A percentile compares a stretch with the other conserved stretches of the same genome.
Conservation (phyloP, 2,888 invertebrate genomes). For the Ormyrus nitidulus region DNA sequence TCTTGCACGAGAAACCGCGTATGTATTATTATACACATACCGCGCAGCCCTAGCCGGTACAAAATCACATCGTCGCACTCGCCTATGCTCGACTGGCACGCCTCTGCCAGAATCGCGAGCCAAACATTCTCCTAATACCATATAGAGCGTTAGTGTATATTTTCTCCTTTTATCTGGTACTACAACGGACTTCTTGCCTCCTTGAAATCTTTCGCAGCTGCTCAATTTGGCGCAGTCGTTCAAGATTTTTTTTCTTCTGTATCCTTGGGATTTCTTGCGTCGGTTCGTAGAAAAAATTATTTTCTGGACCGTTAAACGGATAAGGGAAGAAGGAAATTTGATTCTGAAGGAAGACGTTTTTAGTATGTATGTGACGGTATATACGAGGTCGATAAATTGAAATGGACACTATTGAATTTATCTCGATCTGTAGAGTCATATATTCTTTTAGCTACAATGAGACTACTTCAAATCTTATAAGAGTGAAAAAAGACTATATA, state of each 20-base stretch:
- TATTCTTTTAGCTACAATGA: too few species aligned
- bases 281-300: constrained; percentile 17
- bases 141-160: constrained; percentile 30
- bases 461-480: too few species aligned
- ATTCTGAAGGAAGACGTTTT: too few species aligned
- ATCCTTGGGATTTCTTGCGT: too few species aligned
- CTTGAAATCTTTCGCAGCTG: too few species aligned
- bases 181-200: not conserved
- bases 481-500: too few species aligned
- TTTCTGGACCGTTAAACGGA: constrained; percentile 5
- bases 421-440: constrained; percentile 2
- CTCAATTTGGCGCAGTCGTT: too few species aligned
- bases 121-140: constrained; percentile 35
- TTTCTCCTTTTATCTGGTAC: constrained; percentile 3
- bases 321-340: not conserved
- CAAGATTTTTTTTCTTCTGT: too few species aligned
- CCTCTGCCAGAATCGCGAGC: constrained; percentile 35
- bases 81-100: not conserved
- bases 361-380: too few species aligned
- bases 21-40: constrained; percentile 8
- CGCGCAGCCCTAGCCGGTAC: not conserved
- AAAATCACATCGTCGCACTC: constrained; percentile 3
- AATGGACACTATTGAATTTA: constrained; percentile 13
- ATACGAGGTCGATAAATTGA: constrained; percentile 22
- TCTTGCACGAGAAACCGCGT: not conserved